Conservation (phyloP, 2,113 vertebrate genomes). For the Heterotilapia buettikoferi region DNA sequence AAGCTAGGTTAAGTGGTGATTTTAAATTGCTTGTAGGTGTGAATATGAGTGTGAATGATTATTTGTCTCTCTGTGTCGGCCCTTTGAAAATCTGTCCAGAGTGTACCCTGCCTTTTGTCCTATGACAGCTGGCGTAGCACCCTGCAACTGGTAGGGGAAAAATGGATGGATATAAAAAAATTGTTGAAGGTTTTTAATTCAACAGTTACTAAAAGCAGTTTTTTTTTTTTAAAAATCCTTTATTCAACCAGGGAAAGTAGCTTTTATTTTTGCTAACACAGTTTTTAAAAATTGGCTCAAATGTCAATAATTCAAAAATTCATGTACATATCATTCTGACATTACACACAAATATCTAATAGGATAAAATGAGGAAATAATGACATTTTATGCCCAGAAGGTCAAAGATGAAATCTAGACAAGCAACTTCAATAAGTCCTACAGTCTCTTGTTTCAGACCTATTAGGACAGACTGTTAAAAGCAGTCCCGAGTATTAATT, state of each 20-base stretch:
- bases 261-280: neutral
- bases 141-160: accelerated
- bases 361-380: neutral
- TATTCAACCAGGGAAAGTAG: neutral
- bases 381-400: neutral
- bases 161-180: neutral
- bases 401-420: neutral
- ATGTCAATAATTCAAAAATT: neutral
- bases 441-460: neutral
- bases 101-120: neutral
- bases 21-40: neutral
- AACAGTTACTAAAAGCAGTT: neutral
- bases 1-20: neutral
- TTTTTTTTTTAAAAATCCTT: neutral
- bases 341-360: neutral
- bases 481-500: neutral
- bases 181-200: neutral
- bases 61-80: neutral
- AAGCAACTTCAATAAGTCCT: neutral
- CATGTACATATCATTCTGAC: neutral
- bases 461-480: neutral
- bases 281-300: neutral
- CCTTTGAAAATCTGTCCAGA: neutral
- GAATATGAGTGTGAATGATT: neutral
- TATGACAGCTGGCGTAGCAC: neutral